Base-by-base conservation (phyloP, 2,797 vertebrate species). In the Aldrovandia affinis region DNA sequence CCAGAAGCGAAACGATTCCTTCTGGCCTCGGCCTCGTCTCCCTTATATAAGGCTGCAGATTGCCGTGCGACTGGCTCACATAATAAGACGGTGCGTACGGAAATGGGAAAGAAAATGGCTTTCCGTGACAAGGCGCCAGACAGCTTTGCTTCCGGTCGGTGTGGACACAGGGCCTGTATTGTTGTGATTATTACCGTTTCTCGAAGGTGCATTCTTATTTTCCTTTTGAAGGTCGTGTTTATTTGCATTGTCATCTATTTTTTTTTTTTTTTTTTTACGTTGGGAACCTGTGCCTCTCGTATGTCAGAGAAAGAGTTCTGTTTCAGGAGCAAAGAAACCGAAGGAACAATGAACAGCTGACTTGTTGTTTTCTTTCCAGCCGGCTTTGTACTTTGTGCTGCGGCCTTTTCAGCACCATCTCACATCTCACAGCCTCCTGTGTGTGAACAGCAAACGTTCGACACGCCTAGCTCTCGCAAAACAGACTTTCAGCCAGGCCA, bases 1-100 rank as follows among this genome's bases (percentile, higher is more conserved):
- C 82, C 61, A 79, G 55, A 83, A 85, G 75, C 63, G 75, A 83
- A 68, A 80, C 83, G 47, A 82, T 50, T 81, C 77, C 79, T 22
- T 47, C 28, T 42, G 15, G n/a, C 52, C 68, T 80, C 59, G 70
- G 22, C 73, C 47, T 78, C 70, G 50, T 57, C 78, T 84, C 5
- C 78, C 10, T 54, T 22, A 84, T 61, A 59, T 54, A 55, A 65
- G 65, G 65, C 47, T 70, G 59, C 52, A 81, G 36, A 59, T 73
- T 80, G 59, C 65, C 36, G 75, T 22, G 81, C 77, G 50, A 81
- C 59, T 52, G 28, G 12, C 55, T 57, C 61, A 47, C 78, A 52
- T 59, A 83, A 83, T 30, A 55, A 61, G 70, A 73, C 30, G 33
- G 73, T 33, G 61, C 42, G 8, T 73, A 39, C 36, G 47, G 54